Conservation (phyloP, 2,113 vertebrate genomes). For the Cranoglanis bouderius region DNA sequence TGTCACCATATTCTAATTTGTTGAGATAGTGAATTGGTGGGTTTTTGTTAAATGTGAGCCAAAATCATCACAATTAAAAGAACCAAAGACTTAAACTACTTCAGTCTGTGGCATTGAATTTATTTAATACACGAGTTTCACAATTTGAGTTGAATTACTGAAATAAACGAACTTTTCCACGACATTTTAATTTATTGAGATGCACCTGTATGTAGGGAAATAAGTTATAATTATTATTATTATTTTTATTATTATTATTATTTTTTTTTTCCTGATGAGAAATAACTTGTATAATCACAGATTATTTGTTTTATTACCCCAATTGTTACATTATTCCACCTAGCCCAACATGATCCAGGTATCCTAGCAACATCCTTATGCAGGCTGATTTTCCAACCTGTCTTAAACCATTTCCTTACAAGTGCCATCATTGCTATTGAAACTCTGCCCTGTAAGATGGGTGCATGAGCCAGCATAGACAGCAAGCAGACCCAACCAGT, state of each 20-base stretch:
- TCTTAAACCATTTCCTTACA: neutral
- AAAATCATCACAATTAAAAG: too few relatives aligned
- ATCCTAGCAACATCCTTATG: neutral
- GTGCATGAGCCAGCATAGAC: neutral
- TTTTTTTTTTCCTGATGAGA: neutral
- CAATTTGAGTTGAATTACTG: too few relatives aligned
- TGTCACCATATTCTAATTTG: too few relatives aligned
- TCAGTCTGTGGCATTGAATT: too few relatives aligned
- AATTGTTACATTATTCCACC: neutral
- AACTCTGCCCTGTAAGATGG: neutral
- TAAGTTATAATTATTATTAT: neutral
- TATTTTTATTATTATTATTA: neutral
- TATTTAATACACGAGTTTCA: too few relatives aligned
- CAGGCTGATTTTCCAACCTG: neutral
- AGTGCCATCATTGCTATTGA: neutral
- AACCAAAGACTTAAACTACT: too few relatives aligned
- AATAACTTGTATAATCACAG: neutral
- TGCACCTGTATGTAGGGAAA: too few relatives aligned
- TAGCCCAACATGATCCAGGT: neutral
- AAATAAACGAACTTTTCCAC: too few relatives aligned
- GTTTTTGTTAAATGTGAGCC: too few relatives aligned
- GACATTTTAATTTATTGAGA: too few relatives aligned
- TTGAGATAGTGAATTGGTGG: too few relatives aligned
- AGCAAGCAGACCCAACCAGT: neutral
- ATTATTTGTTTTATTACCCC: neutral